Base-by-base conservation (phyloP, 2,797 vertebrate genomes). In the Dendrocincla tyrannina region DNA sequence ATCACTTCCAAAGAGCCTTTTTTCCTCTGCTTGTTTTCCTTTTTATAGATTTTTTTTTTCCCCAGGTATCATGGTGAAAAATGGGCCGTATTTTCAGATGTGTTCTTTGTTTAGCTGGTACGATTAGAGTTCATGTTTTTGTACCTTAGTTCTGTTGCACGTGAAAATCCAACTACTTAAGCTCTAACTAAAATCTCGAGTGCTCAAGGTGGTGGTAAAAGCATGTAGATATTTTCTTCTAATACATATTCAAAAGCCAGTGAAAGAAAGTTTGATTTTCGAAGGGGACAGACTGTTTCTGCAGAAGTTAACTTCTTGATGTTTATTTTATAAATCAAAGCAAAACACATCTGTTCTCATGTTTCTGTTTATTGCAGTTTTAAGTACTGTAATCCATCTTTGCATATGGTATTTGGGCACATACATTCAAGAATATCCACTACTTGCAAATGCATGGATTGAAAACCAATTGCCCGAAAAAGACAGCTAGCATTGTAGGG, bases 321-420 rank as follows among this genome's bases (percentile, higher is more conserved):
- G 11, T 58, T 86, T 80, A 13, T 59, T 83, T 85, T 80, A 41
- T 85, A 91, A 85, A 92, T 89, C 58, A 72, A 59, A 74, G 27
- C 19, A 60, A 85, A 80, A 50, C 42, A 20, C 59, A 59, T 82
- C 24, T 81, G 41, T 72, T 92, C 52, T 72, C 19, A 7, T 62
- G 9, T 77, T 93, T 56, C 47, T 85, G 44, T 74, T 92, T 80
- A 60, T 30, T 88, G 37, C 41, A 35, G 27, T 85, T 87, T 80
- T 66, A 91, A 89, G 60, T 88, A 42, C 63, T 83, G 25, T 72
- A 88, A 93, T 95, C 44, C n/a, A 49, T 95, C 5, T 95, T 88
- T 44, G 11, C 0, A 0, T 32, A 7, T 72, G 50, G 24, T 75
- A 35, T 85, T 85, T 90, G 62, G 39, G 66, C 39, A 50, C 23